These are phyloP conservation scores for Grallaria varia DNA, from an alignment of 2,113 vertebrate genomes.

Conservation along the genomic window DNA sequence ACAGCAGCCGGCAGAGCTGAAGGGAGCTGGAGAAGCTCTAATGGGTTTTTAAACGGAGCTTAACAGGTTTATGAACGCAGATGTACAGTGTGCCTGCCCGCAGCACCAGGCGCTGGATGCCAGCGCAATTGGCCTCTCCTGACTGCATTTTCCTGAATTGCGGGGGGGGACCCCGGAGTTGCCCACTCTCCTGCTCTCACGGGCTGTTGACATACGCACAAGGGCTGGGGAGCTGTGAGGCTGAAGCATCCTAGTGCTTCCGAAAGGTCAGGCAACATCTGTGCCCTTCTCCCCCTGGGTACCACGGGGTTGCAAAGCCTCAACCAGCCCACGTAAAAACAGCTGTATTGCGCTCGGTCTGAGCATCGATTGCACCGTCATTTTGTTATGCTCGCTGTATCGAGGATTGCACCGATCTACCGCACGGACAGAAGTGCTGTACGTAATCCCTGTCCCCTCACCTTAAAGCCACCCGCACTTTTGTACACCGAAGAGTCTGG, in stretches of 20 bases:
- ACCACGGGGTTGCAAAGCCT: neutral
- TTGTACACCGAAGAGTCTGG: neutral
- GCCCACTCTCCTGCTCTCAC: neutral
- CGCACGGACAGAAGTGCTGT: neutral
- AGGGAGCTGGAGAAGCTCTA: neutral
- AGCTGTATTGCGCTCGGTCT: rapidly evolving
- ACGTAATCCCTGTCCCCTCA: neutral
- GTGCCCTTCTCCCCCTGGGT: neutral
- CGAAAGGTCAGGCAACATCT: neutral
- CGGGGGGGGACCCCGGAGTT: neutral
- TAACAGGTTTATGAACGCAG: neutral
- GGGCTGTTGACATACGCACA: rapidly evolving
- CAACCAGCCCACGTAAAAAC: neutral
- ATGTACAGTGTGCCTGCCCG: neutral
- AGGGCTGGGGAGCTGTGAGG: neutral
- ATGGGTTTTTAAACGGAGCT: neutral
- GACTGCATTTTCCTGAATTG: neutral
- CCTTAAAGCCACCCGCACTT: neutral
- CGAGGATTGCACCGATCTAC: neutral
- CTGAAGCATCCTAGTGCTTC: neutral
- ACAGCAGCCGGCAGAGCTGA: neutral
- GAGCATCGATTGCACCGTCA: rapidly evolving
- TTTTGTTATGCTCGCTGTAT: neutral
- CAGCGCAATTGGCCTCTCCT: neutral
- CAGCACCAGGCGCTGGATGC: neutral